Percentiles rank a stretch among this genome's conserved stretches.
Evolutionary conservation across 2,113 vertebrate genomes (phyloP).

Genomic region (Sphyrna mokarran): DNA sequence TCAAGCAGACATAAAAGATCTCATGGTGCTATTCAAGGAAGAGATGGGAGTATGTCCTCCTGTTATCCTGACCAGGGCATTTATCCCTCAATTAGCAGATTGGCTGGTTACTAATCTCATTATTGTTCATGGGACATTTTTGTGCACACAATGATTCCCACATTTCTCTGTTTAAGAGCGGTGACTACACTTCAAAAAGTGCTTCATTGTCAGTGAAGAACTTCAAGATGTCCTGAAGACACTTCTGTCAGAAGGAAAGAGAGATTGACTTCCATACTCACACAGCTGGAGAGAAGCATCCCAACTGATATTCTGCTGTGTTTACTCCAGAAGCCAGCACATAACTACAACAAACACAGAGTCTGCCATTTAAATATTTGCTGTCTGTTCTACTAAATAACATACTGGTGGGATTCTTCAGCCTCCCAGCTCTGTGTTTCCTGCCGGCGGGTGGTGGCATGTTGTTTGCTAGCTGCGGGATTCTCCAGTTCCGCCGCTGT

Average conservation of each 20-base stretch:
- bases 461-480: too few species aligned
- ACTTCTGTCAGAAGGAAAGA: not conserved
- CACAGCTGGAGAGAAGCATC: not conserved
- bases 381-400: constrained; percentile 42
- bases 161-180: not conserved
- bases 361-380: constrained; percentile 49
- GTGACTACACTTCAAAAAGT: not conserved
- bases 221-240: not conserved
- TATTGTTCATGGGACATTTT: not conserved
- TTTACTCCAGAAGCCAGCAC: constrained; percentile 44
- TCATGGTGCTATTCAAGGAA: not conserved
- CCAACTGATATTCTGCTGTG: not conserved
- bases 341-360: constrained; percentile 40
- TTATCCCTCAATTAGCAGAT: not conserved
- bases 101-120: not conserved
- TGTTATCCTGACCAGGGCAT: not conserved
- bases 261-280: not conserved
- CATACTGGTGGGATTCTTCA: not conserved
- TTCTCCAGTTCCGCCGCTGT: too few species aligned
- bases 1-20: not conserved
- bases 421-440: too few species aligned
- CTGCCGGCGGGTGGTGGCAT: too few species aligned
- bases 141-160: not conserved
- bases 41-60: not conserved
- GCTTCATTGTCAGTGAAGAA: not conserved